Evolutionary conservation across 2,888 invertebrate species (phyloP).

Genomic region (Chironomus riparius): DNA sequence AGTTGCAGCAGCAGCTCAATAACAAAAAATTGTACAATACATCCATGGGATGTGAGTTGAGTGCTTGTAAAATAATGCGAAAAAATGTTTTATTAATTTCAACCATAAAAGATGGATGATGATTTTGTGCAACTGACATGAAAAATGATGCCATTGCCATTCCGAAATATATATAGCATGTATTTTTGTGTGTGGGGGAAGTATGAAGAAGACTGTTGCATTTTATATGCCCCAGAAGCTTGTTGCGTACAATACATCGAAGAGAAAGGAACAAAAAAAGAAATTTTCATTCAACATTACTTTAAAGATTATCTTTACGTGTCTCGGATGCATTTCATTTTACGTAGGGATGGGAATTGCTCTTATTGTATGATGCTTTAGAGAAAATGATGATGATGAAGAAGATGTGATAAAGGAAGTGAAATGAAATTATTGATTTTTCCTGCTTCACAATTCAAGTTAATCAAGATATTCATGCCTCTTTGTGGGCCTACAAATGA

Average conservation of each 20-base stretch:
- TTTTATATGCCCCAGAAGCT: not conserved
- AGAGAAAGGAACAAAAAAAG: too few relatives aligned
- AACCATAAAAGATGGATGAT: conserved; percentile 23
- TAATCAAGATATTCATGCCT: too few relatives aligned
- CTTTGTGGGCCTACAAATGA: too few relatives aligned
- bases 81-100: conserved; percentile 25
- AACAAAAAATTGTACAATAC: not conserved
- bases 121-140: conserved; percentile 26
- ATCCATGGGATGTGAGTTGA: too few relatives aligned
- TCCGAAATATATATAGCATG: not conserved
- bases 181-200: not conserved
- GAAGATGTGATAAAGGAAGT: not conserved
- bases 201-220: not conserved
- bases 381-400: not conserved
- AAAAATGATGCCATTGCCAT: conserved; percentile 19
- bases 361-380: too few relatives aligned
- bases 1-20: not conserved
- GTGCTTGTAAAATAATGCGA: conserved; percentile 15
- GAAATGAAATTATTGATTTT: not conserved
- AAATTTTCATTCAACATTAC: not conserved
- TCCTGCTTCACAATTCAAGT: not conserved
- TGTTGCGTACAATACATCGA: not conserved
- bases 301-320: not conserved
- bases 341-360: not conserved
- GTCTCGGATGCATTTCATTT: not conserved